phyloP scores from a whole-genome alignment of 2,797 vertebrate genomes.

The Danio tinwini region DNA sequence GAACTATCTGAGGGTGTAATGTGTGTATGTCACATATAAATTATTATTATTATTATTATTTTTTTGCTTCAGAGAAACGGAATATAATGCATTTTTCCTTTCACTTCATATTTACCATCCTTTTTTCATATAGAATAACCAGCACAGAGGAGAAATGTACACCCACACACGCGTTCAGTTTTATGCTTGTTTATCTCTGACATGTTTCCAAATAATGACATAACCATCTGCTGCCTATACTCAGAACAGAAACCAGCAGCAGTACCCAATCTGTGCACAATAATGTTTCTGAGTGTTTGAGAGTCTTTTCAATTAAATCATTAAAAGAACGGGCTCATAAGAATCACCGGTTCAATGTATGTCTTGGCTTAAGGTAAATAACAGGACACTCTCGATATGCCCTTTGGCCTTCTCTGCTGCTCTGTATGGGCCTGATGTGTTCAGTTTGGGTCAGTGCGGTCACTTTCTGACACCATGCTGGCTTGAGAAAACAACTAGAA shows the following conservation, averaged over 20 bases:
- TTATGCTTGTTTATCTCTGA: conserved; percentile 58
- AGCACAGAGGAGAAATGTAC: too few species aligned
- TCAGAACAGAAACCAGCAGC: conserved; percentile 6
- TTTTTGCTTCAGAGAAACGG: not conserved
- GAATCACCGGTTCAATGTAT: not conserved
- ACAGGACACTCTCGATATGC: not conserved
- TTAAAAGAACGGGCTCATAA: not conserved
- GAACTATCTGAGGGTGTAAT: not conserved
- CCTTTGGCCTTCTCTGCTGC: conserved; percentile 6
- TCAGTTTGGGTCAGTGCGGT: conserved; percentile 15
- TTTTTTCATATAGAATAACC: not conserved
- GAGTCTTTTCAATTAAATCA: not conserved
- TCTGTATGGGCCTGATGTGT: not conserved
- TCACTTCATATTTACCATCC: not conserved
- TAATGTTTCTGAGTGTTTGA: not conserved
- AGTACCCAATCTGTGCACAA: not conserved
- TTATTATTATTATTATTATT: not conserved
- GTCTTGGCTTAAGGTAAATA: not conserved
- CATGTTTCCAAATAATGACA: conserved; percentile 63
- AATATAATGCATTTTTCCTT: not conserved
- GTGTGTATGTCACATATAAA: not conserved
- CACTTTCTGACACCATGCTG: conserved; percentile 14
- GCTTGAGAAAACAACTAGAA: not conserved
- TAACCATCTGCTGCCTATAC: conserved; percentile 62
- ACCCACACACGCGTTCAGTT: not conserved